Evolutionary conservation across 2,113 vertebrate species (phyloP).

Genomic region (human (Homo sapiens)): GRCh38 chr6:79396001-79396500

Average conservation of each 20-base stretch:
- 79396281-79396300: not conserved
- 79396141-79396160: not conserved
- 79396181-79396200: not conserved
- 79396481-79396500: not conserved
- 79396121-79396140: not conserved
- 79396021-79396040: not conserved
- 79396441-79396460: not conserved
- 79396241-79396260: not conserved
- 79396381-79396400: not conserved
- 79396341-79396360: not conserved
- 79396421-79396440: too few relatives aligned
- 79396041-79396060: not conserved
- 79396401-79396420: too few relatives aligned
- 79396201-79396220: not conserved
- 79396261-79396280: not conserved
- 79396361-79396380: slow-evolving; percentile 20
- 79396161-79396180: not conserved
- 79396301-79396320: not conserved
- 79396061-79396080: not conserved
- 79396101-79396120: not conserved
- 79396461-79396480: not conserved
- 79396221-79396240: not conserved
- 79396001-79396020: not conserved
- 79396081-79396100: not conserved
- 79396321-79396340: not conserved